A percentile compares a stretch with the other conserved stretches of the same genome.
Evolutionary conservation across 2,888 invertebrate species (phyloP).

Genomic region (Labia minor): DNA sequence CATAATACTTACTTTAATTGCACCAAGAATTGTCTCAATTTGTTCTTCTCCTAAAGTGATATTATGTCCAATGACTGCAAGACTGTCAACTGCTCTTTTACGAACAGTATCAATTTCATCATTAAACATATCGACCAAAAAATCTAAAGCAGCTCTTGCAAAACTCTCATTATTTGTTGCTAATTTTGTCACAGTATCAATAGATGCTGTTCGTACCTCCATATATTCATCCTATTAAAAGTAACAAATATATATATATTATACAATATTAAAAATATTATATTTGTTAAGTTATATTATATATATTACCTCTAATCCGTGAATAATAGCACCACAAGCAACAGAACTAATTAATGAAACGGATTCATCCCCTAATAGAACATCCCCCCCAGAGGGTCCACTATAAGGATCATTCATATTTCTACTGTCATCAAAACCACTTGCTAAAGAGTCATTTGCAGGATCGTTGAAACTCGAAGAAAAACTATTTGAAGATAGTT

Average conservation of each 20-base stretch:
- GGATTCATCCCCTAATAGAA: slow-evolving; percentile 43
- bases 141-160: slow-evolving; percentile 83
- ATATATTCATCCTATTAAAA: slow-evolving; percentile 20
- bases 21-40: slow-evolving; percentile 86
- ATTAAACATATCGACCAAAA: slow-evolving; percentile 98
- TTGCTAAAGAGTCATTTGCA: slow-evolving; percentile 50
- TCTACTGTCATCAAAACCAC: neutral
- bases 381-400: neutral
- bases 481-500: neutral
- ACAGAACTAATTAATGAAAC: slow-evolving; percentile 79
- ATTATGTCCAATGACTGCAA: slow-evolving; percentile 78
- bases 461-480: slow-evolving; percentile 50
- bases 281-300: neutral
- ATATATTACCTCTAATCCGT: slow-evolving; percentile 73
- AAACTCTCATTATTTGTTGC: slow-evolving; percentile 74
- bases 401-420: neutral
- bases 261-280: slow-evolving; percentile 14
- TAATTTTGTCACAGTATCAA: slow-evolving; percentile 83
- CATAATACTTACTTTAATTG: slow-evolving; percentile 57
- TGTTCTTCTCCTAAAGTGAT: slow-evolving; percentile 90
- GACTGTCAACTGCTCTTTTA: slow-evolving; percentile 84
- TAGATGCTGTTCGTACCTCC: slow-evolving; percentile 88
- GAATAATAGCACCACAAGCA: slow-evolving; percentile 95
- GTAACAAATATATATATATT: slow-evolving; percentile 15
- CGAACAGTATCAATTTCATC: slow-evolving; percentile 97